Evolutionary conservation across 2,113 vertebrate species (phyloP), one percentile per base, ranked within the genome.

Genomic region (Chrysemys picta): DNA sequence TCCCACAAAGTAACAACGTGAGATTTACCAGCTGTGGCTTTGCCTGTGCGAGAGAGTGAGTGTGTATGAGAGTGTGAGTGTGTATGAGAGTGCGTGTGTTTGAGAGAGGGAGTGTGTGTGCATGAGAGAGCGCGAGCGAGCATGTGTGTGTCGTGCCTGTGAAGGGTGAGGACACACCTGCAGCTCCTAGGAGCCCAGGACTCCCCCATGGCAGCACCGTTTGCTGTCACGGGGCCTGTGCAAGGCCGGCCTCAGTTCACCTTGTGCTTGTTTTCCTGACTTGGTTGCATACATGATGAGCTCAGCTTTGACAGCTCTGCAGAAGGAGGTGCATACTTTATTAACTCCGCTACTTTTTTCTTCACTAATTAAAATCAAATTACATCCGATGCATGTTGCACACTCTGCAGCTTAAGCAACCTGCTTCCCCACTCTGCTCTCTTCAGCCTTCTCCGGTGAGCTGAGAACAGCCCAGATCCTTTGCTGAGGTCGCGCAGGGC

Each of bases 361-460:
- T 92, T 83, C 4, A 0, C 88, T 95, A 94, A 97, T 96, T 95
- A 96, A 91, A 88, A 88, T 56, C 52, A 84, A 92, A 90, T 95
- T 88, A 47, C 21, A 94, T 76, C 88, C 59, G 75, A 57, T 62
- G 85, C 80, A 79, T 10, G 0, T 65, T 76, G 90, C 85, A 47
- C 27, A 14, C 38, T 88, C 35, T 1, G 57, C 79, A 53, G 83
- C 1, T 16, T 93, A 78, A 85, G 75, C 89, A 94, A 80, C 75
- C 80, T 84, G 89, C 87, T 76, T 90, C 42, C 76, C 89, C 89
- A 25, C 3, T 59, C 78, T 52, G 53, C 83, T 92, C 75, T 50
- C 50, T 31, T 79, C 75, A 93, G 62, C 82, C 49, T 65, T 65
- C 27, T 49, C 80, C 0, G 38, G 76, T 89, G 94, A 95, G 42